A percentile compares a stretch with the other conserved stretches of the same genome.
Conservation (phyloP, 1,140 invertebrate species). For the Heliconius melpomene region DNA sequence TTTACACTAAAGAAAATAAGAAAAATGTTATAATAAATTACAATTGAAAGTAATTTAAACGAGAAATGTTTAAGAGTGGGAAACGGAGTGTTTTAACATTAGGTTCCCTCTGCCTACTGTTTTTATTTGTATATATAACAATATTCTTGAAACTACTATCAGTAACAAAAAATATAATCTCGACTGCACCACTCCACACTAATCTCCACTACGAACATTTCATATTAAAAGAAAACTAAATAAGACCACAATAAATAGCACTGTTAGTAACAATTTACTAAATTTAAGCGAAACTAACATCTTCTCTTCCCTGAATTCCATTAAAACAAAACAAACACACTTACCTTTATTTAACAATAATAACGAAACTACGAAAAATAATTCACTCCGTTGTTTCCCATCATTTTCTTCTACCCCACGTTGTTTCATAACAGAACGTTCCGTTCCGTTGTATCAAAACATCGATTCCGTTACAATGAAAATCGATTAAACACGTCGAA, state of each 20-base stretch:
- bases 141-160: background rate
- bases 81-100: too few relatives aligned
- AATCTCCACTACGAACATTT: background rate
- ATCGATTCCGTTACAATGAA: slow-evolving; percentile 18
- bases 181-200: background rate
- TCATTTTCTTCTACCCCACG: background rate
- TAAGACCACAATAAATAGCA: background rate
- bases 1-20: background rate
- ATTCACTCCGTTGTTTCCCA: background rate
- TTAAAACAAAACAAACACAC: background rate
- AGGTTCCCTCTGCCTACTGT: too few relatives aligned
- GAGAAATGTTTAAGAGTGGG: too few relatives aligned
- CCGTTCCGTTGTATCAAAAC: background rate
- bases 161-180: background rate
- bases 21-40: background rate
- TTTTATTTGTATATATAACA: too few relatives aligned
- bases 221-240: background rate
- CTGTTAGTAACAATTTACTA: background rate
- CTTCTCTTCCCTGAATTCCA: background rate
- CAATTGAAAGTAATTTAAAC: background rate
- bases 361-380: background rate
- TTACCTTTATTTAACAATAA: slow-evolving; percentile 5
- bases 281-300: background rate
- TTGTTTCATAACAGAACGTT: slow-evolving; percentile 1
- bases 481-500: background rate